phyloP scores from a whole-genome alignment of 2,797 vertebrate species.

The Vultur gryphus region DNA sequence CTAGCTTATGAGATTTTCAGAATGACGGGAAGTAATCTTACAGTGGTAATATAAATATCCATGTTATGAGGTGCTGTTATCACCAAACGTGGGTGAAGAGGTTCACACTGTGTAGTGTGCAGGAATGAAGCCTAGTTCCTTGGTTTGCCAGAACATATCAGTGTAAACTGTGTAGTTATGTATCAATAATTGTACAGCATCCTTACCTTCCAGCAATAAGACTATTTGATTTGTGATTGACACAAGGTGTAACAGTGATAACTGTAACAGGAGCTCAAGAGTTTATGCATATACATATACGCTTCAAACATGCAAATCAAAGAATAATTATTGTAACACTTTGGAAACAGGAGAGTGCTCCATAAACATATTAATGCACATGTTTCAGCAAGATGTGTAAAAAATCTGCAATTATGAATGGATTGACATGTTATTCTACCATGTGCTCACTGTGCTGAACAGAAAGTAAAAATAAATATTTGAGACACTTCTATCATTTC shows the following conservation, averaged over 20 bases:
- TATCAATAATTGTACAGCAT: background rate
- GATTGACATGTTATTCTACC: constrained; percentile 47
- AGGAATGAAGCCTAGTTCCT: background rate
- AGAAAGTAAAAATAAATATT: constrained; percentile 65
- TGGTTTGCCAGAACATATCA: background rate
- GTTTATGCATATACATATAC: background rate
- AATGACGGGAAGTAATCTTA: background rate
- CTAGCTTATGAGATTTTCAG: background rate
- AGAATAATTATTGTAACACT: constrained; percentile 16
- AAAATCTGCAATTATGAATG: constrained; percentile 60
- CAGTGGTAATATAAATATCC: background rate
- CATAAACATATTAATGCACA: background rate
- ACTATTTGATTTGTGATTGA: background rate
- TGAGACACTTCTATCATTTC: constrained; percentile 43
- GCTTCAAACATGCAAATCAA: constrained; percentile 1
- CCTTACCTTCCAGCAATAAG: background rate
- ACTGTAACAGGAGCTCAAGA: background rate
- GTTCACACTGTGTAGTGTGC: background rate
- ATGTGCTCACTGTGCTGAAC: constrained; percentile 16
- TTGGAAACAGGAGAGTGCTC: background rate
- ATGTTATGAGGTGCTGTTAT: background rate
- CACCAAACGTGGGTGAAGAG: background rate
- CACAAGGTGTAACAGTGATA: background rate
- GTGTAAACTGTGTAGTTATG: background rate
- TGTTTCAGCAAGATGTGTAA: constrained; percentile 57